Percentiles rank a stretch among this genome's conserved stretches.
phyloP scores from a whole-genome alignment of 2,113 vertebrate species.

The Naja naja region DNA sequence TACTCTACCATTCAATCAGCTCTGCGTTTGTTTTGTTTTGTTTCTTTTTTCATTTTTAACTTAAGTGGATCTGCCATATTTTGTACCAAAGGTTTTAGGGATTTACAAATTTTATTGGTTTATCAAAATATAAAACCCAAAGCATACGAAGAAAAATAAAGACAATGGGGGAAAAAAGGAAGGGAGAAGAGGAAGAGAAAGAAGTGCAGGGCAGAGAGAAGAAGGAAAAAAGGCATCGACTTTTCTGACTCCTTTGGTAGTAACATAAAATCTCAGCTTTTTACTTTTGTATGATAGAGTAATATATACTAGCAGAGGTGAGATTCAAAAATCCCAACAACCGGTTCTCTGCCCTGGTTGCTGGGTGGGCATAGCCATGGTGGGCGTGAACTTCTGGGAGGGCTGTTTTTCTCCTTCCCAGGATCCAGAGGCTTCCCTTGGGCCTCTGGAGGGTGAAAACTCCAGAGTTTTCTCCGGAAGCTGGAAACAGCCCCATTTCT shows the following conservation, averaged over 20 bases:
- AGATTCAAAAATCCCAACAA: no score
- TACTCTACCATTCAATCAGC: not conserved
- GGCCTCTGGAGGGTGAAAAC: no score
- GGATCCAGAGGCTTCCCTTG: no score
- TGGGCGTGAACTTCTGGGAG: no score
- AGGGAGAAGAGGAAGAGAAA: not conserved
- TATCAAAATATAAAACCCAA: not conserved
- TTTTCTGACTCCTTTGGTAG: not conserved
- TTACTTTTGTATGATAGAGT: not conserved
- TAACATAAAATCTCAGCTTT: not conserved
- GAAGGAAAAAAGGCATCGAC: no score
- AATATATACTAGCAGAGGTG: not conserved
- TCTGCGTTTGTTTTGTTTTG: not conserved
- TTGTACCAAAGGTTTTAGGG: not conserved
- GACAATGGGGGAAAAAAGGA: not conserved
- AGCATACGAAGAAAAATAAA: not conserved
- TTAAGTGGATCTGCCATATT: constrained; percentile 24
- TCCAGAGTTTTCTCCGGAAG: no score
- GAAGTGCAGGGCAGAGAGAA: not conserved
- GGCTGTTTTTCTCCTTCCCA: no score
- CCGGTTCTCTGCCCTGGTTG: no score
- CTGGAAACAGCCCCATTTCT: no score
- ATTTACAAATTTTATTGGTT: not conserved
- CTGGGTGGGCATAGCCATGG: no score
- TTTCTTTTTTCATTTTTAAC: constrained; percentile 25